Evolutionary conservation across 2,888 invertebrate species (phyloP), one percentile per base, ranked within the genome.

Genomic region (Atethmia centrago): DNA sequence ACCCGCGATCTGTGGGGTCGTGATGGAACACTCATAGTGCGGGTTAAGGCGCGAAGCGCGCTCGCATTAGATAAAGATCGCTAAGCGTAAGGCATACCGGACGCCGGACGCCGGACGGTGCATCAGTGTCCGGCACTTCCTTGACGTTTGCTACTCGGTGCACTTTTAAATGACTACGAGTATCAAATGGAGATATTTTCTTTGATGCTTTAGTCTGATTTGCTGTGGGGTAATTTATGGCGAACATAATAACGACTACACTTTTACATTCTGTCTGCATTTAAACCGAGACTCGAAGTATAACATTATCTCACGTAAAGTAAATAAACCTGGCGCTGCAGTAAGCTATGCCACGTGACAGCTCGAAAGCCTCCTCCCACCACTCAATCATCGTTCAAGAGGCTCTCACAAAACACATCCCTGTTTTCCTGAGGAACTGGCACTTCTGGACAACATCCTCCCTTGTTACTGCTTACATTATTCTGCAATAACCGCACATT

Each of bases 1-100:
- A 31, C 25, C 10, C 9, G 19, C 56, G 64, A 67, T 82, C 36
- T 42, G 28, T n/a, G 31, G n/a, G 19, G 55, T 56, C n/a, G 71
- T 63, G 82, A 66, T 58, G 55, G 49, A 67, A 77, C 49, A 36
- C 53, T 66, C 71, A 63, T 67, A 64, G 47, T 51, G 67, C 28
- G 4, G 51, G 16, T 49, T 1, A 61, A n/a, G 42, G n/a, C 64
- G 40, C 45, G 28, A 67, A 59, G 45, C 42, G 81, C 59, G 36
- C 58, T 64, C 12, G 49, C 45, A 16, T 31, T 1, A 49, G 82
- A 75, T 56, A 51, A 19, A n/a, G 3, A 76, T 79, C 77, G 61
- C 55, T 70, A 63, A 68, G 42, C 68, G 49, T 59, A 42, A 36
- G 28, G 66, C 61, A 21, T 51, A 42, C 58, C 51, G 77, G 56